Evolutionary conservation across 2,797 vertebrate genomes (phyloP).

Genomic region (Gallinago nigripennis): DNA sequence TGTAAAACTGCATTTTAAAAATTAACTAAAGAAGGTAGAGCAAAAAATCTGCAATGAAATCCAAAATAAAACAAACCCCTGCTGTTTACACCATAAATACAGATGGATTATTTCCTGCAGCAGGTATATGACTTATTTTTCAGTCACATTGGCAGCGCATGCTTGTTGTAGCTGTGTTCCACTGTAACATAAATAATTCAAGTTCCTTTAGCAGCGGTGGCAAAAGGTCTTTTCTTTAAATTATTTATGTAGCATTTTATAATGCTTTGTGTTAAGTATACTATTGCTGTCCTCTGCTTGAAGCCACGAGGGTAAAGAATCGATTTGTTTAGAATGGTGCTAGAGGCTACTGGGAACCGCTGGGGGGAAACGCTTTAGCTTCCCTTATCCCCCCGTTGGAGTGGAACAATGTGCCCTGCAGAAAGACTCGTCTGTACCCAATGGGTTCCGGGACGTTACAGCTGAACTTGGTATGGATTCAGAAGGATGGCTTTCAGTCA

Average conservation of each 20-base stretch:
- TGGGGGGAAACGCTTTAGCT: not conserved
- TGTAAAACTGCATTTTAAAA: not conserved
- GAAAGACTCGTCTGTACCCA: not conserved
- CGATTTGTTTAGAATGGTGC: slow-evolving; percentile 25
- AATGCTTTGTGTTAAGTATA: slow-evolving; percentile 72
- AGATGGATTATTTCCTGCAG: not conserved
- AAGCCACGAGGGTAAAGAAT: slow-evolving; percentile 49
- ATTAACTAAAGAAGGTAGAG: not conserved
- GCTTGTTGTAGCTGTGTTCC: slow-evolving; percentile 10
- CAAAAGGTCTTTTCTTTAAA: slow-evolving; percentile 84
- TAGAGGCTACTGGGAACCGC: not conserved
- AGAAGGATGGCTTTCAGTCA: slow-evolving; percentile 88
- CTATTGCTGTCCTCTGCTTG: slow-evolving; percentile 78
- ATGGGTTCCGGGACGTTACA: slow-evolving; percentile 9
- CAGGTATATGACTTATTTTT: not conserved
- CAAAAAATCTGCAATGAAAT: not conserved
- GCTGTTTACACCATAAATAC: not conserved
- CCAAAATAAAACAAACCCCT: not conserved
- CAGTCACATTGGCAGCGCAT: not conserved
- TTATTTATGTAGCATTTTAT: slow-evolving; percentile 85
- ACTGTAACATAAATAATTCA: slow-evolving; percentile 81
- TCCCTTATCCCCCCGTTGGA: not conserved
- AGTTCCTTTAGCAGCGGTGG: slow-evolving; percentile 57
- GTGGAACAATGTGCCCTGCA: slow-evolving; percentile 46
- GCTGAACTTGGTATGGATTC: slow-evolving; percentile 88